phyloP scores from a whole-genome alignment of 1,140 invertebrate species.

The Philotrypesis tridentata region DNA sequence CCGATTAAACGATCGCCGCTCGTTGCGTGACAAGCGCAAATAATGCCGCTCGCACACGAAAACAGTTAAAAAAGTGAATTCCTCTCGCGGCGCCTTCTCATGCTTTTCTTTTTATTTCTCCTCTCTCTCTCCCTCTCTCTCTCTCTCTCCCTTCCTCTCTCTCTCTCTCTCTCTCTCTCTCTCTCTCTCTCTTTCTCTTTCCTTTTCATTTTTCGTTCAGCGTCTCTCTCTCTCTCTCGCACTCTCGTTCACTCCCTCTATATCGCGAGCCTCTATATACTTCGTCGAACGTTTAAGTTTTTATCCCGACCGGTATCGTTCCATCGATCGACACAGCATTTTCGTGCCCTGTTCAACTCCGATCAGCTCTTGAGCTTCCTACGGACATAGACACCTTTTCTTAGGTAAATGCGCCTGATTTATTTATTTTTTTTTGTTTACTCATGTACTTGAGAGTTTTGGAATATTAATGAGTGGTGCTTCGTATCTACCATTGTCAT shows the following conservation, averaged over 20 bases:
- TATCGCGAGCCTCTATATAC: no score
- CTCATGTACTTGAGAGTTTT: neutral
- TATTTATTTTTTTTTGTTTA: neutral
- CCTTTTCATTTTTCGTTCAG: no score
- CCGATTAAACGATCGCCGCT: conserved; percentile 44
- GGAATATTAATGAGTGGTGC: neutral
- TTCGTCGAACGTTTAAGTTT: conserved; percentile 23
- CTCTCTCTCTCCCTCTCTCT: neutral
- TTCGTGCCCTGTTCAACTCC: neutral
- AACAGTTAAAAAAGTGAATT: conserved; percentile 45
- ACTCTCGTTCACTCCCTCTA: no score
- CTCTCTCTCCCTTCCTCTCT: conserved; percentile 21
- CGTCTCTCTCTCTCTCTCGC: no score
- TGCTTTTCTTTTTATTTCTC: conserved; percentile 28
- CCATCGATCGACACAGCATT: conserved; percentile 37
- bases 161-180: conserved; percentile 9
- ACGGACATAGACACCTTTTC: conserved; percentile 26
- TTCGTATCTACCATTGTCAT: no score
- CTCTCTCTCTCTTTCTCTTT: conserved; percentile 19
- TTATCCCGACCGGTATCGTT: conserved; percentile 32
- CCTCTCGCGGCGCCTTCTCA: conserved; percentile 19
- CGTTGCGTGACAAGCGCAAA: conserved; percentile 45
- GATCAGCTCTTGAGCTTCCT: neutral
- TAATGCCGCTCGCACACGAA: conserved; percentile 33
- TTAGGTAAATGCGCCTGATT: neutral